Percentiles rank a stretch among this genome's conserved stretches.
phyloP scores from a whole-genome alignment of 2,113 vertebrate genomes.

The Hyperopisus bebe region DNA sequence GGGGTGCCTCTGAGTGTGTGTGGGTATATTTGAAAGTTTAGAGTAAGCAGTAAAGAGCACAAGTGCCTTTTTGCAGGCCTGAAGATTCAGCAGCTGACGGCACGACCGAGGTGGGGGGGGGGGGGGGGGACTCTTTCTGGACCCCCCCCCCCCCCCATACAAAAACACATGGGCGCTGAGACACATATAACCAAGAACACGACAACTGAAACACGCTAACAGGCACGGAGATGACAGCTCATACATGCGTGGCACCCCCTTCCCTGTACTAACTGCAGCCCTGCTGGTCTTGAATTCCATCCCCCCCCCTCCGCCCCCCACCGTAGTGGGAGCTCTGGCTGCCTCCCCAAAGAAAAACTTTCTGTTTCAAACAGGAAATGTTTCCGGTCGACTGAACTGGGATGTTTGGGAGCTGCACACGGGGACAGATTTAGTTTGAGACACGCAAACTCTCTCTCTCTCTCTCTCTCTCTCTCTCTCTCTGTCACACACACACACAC shows the following conservation, averaged over 20 bases:
- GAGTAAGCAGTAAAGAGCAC: background rate
- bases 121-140: background rate
- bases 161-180: background rate
- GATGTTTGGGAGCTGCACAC: background rate
- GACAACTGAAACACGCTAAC: background rate
- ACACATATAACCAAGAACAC: background rate
- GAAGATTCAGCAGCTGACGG: background rate
- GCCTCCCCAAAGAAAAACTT: background rate
- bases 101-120: background rate
- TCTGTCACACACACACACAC: background rate
- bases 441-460: background rate
- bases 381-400: background rate
- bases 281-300: too few species aligned
- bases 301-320: background rate
- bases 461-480: too few species aligned
- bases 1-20: background rate
- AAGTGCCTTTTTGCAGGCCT: background rate
- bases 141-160: background rate
- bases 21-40: background rate
- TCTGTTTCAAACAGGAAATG: background rate
- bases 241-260: background rate
- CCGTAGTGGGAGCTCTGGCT: background rate
- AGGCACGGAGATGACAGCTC: background rate
- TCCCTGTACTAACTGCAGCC: too few species aligned
- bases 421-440: background rate